Conservation (phyloP, 2,113 vertebrate species). For the Nothoprocta perdicaria region DNA sequence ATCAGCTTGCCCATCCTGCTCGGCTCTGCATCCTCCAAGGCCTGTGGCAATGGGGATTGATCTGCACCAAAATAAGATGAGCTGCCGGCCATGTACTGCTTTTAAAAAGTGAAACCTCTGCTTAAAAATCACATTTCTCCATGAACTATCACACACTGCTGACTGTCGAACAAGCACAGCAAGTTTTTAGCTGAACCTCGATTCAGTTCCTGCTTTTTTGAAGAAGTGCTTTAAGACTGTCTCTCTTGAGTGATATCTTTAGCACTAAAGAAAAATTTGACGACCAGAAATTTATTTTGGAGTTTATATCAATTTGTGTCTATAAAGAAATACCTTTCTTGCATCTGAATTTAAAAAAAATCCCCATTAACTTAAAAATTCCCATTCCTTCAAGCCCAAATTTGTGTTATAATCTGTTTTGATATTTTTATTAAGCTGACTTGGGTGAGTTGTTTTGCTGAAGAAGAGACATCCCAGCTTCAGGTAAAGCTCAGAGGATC, state of each 20-base stretch:
- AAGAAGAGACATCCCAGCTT: neutral
- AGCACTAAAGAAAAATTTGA: neutral
- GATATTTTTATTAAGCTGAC: neutral
- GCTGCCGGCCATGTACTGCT: neutral
- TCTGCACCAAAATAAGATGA: neutral
- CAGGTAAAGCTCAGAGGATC: conserved; percentile 4
- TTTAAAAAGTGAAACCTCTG: neutral
- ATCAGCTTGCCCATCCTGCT: neutral
- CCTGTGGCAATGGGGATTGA: neutral
- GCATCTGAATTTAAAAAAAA: neutral
- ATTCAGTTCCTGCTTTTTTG: neutral
- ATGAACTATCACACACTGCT: neutral
- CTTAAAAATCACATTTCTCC: neutral
- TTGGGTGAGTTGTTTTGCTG: neutral
- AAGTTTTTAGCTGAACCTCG: neutral
- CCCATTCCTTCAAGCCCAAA: too few relatives aligned
- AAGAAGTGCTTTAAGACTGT: neutral
- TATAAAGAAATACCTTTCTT: neutral
- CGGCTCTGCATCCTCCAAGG: neutral
- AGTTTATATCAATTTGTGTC: neutral
- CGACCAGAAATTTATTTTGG: neutral
- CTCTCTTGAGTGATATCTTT: neutral
- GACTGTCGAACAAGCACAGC: neutral
- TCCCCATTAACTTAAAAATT: too few relatives aligned
- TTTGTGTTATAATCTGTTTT: neutral